phyloP scores from a whole-genome alignment of 2,888 invertebrate genomes.

The Oconnorella tubifera region DNA sequence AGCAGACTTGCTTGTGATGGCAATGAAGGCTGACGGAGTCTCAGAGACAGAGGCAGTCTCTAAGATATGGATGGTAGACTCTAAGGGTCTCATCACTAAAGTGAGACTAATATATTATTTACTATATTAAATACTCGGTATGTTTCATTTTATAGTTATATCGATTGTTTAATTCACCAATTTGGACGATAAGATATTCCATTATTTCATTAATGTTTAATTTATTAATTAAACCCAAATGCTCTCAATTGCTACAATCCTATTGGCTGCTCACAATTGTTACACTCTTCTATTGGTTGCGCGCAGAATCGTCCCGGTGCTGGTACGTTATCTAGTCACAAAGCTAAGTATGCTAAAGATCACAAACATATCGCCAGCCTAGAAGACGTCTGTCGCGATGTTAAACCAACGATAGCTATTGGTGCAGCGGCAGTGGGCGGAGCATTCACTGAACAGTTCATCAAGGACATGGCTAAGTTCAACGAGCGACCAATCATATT shows the following conservation, averaged over 20 bases:
- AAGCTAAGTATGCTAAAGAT: constrained; percentile 73
- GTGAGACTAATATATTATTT: constrained; percentile 17
- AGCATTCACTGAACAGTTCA: constrained; percentile 78
- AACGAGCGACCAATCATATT: constrained; percentile 89
- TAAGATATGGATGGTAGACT: constrained; percentile 93
- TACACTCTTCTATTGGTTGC: no score
- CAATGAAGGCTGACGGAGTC: constrained; percentile 76
- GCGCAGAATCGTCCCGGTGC: constrained; percentile 68
- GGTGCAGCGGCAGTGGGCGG: constrained; percentile 94
- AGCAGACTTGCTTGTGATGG: constrained; percentile 84
- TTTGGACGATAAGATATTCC: no score
- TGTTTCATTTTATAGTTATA: not conserved
- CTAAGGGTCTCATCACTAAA: constrained; percentile 70
- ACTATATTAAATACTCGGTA: not conserved
- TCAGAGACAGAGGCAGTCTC: constrained; percentile 70
- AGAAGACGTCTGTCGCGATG: constrained; percentile 72
- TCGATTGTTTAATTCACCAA: not conserved
- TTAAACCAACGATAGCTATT: constrained; percentile 86
- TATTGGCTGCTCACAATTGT: no score
- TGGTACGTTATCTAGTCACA: constrained; percentile 68
- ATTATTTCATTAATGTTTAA: no score
- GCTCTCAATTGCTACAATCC: no score
- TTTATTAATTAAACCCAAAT: no score
- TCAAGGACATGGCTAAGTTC: constrained; percentile 77
- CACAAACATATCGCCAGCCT: constrained; percentile 67